Percentiles rank a stretch among this genome's conserved stretches.
phyloP scores from a whole-genome alignment of 2,113 vertebrate species.

The Hippocampus guttulatus region DNA sequence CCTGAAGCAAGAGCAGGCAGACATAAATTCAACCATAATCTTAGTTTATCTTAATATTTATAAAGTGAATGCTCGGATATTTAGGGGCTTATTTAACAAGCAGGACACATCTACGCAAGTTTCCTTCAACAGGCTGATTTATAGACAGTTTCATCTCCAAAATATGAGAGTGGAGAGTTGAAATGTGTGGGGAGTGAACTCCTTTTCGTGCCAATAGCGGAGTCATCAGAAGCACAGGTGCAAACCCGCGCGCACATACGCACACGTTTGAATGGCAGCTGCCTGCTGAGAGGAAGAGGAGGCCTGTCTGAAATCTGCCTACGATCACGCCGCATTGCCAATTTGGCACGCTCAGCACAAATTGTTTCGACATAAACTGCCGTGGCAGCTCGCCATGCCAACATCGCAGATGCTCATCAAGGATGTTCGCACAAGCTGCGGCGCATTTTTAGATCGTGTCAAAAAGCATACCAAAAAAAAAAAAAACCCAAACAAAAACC shows the following conservation, averaged over 20 bases:
- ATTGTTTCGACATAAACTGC: constrained; percentile 2
- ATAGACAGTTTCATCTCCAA: constrained; percentile 35
- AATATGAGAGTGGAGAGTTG: constrained; percentile 30
- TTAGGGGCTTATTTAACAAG: constrained; percentile 8
- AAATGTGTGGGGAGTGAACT: constrained; percentile 37
- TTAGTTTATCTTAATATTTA: constrained; percentile 23
- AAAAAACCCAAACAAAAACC: no score
- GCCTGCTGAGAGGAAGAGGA: constrained; percentile 40
- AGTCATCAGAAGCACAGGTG: constrained; percentile 31
- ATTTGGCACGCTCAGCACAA: constrained; percentile 44
- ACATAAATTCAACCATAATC: not conserved
- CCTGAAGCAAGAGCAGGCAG: not conserved
- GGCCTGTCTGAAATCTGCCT: constrained; percentile 42
- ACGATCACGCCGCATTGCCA: constrained; percentile 51
- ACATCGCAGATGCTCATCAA: not conserved
- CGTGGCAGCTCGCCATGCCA: not conserved
- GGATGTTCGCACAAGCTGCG: constrained; percentile 4
- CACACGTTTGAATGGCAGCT: constrained; percentile 32
- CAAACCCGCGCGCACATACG: not conserved
- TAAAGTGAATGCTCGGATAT: constrained; percentile 8
- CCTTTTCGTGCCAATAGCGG: constrained; percentile 19
- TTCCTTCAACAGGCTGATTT: constrained; percentile 22
- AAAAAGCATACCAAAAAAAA: no score
- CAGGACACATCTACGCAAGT: constrained; percentile 4
- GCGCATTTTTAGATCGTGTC: constrained; percentile 12